phyloP scores from a whole-genome alignment of 1,140 invertebrate genomes.

The Ceratina australensis region DNA sequence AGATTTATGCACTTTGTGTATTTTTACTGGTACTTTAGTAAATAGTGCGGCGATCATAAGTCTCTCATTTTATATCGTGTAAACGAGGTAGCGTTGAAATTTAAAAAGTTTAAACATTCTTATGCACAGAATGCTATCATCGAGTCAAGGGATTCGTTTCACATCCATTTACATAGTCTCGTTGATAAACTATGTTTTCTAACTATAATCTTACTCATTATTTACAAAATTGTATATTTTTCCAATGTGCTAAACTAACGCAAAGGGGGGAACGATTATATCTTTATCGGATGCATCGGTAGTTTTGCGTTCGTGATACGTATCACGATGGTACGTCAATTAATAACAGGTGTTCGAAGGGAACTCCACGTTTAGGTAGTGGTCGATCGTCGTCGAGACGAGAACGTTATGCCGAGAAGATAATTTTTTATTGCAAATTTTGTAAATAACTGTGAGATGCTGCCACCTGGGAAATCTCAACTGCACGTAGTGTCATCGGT shows the following conservation, averaged over 20 bases:
- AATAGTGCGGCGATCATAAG: neutral
- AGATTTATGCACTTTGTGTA: neutral
- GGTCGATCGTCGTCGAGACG: neutral
- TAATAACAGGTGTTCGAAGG: neutral
- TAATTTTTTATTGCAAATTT: conserved; percentile 6
- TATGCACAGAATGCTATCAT: neutral
- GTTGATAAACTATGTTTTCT: too few species aligned
- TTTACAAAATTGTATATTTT: too few species aligned
- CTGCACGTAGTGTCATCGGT: conserved; percentile 21
- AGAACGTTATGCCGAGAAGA: neutral
- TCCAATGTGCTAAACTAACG: too few species aligned
- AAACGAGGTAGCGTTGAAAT: too few species aligned
- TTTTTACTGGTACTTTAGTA: neutral
- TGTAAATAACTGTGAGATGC: conserved; percentile 43
- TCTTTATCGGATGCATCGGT: too few species aligned
- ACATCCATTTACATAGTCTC: too few species aligned
- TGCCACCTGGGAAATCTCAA: conserved; percentile 46
- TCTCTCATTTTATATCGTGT: neutral
- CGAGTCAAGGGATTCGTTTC: too few species aligned
- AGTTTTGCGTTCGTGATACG: too few species aligned
- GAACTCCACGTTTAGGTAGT: neutral
- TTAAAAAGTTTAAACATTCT: neutral
- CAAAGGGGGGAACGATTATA: too few species aligned
- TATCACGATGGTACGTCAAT: neutral
- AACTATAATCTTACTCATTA: too few species aligned